Conservation (phyloP, 2,113 vertebrate genomes). For the Fulmarus glacialis region DNA sequence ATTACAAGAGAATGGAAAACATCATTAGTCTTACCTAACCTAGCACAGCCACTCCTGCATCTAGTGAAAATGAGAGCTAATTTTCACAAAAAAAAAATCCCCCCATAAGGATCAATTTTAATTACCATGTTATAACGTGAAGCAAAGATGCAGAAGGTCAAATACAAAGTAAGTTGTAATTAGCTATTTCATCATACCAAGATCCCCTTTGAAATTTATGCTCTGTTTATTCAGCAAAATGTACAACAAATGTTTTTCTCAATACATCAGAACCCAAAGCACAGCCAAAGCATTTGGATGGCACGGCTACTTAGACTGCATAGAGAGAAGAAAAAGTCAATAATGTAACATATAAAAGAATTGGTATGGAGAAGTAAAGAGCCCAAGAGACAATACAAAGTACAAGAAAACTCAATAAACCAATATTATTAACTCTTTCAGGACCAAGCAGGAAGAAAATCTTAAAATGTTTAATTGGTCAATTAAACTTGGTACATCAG, state of each 20-base stretch:
- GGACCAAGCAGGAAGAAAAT: background rate
- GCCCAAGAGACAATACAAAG: background rate
- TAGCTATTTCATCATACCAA: slow-evolving; percentile 53
- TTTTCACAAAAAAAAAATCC: slow-evolving; percentile 21
- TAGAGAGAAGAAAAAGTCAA: background rate
- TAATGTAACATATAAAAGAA: background rate
- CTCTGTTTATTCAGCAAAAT: background rate
- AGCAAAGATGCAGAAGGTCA: slow-evolving; percentile 65
- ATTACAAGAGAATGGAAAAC: slow-evolving; percentile 23
- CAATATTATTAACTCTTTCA: background rate
- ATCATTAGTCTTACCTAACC: background rate
- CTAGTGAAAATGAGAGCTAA: slow-evolving; percentile 43
- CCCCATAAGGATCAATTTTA: slow-evolving; percentile 48
- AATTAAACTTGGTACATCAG: background rate
- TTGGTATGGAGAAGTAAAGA: background rate
- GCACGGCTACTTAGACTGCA: background rate
- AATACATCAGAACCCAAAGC: background rate
- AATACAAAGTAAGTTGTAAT: slow-evolving; percentile 67
- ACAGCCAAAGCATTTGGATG: background rate
- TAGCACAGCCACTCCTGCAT: background rate
- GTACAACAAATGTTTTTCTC: background rate
- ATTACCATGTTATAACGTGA: slow-evolving; percentile 43
- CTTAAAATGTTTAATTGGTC: background rate
- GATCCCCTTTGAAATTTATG: slow-evolving; percentile 33
- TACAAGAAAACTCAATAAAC: background rate